These are phyloP conservation scores for Andrena dorsata DNA, from an alignment of 2,888 invertebrate species.

Conservation along the genomic window DNA sequence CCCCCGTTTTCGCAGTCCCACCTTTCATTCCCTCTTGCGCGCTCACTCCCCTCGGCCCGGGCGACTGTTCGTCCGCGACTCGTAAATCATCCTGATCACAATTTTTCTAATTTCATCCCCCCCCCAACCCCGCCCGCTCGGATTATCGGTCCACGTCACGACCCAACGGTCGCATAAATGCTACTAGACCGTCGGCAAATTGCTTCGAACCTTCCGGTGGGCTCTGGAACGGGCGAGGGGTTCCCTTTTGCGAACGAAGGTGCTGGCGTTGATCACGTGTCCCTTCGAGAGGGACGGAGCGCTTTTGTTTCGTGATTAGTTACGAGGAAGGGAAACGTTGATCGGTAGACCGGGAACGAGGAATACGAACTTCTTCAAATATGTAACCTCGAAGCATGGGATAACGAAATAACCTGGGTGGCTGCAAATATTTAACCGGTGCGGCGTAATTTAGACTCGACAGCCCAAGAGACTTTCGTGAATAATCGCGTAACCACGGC, in stretches of 20 bases:
- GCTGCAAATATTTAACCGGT: no score
- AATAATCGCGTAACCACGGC: not conserved
- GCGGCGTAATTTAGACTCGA: not conserved
- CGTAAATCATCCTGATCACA: slow-evolving; percentile 70
- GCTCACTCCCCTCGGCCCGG: slow-evolving; percentile 2
- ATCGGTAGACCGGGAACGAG: not conserved
- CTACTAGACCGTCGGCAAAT: slow-evolving; percentile 38
- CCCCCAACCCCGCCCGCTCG: not conserved
- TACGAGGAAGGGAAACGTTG: not conserved
- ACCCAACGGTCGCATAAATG: slow-evolving; percentile 43
- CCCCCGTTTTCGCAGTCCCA: slow-evolving; percentile 50
- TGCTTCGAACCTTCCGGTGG: slow-evolving; percentile 22
- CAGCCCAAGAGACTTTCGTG: not conserved
- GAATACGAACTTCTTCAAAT: no score
- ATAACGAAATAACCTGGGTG: no score
- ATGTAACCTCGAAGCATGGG: not conserved
- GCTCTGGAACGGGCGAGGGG: not conserved
- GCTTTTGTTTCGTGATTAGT: slow-evolving; percentile 3
- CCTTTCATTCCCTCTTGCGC: slow-evolving; percentile 50
- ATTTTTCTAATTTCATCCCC: slow-evolving; percentile 66
- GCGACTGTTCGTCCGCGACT: slow-evolving; percentile 52
- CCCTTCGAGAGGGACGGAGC: not conserved
- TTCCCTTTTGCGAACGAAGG: not conserved
- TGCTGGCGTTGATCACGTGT: not conserved
- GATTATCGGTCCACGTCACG: slow-evolving; percentile 60